Conservation (phyloP, 2,797 vertebrate species). For the Neomorphus geoffroyi region DNA sequence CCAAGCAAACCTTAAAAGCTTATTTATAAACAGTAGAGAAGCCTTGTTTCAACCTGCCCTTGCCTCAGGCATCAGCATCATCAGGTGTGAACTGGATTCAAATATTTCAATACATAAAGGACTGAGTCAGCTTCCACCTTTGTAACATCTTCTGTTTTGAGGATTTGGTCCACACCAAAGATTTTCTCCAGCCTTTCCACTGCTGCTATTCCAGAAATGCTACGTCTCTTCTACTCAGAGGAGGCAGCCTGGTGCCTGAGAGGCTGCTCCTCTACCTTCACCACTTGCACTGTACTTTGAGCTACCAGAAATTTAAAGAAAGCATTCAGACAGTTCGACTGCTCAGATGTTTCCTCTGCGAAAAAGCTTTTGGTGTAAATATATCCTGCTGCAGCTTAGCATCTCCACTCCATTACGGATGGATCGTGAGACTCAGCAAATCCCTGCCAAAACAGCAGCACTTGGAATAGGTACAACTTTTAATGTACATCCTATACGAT, state of each 20-base stretch:
- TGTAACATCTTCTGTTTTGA: neutral
- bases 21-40: neutral
- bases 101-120: constrained; percentile 34
- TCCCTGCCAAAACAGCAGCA: constrained; percentile 30
- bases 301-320: neutral
- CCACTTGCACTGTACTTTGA: neutral
- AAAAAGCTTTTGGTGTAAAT: constrained; percentile 37
- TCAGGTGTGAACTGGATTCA: constrained; percentile 60
- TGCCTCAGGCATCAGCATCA: constrained; percentile 8
- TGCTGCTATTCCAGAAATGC: neutral
- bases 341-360: neutral
- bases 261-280: neutral
- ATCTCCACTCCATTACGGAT: constrained; percentile 40
- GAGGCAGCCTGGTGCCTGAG: neutral
- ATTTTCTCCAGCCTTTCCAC: neutral
- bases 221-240: neutral
- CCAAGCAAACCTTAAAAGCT: neutral
- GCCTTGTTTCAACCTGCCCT: constrained; percentile 49
- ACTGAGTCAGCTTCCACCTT: constrained; percentile 15
- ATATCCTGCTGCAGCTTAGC: constrained; percentile 54
- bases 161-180: neutral
- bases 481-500: constrained; percentile 27
- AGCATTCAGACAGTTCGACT: neutral
- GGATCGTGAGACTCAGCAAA: constrained; percentile 32
- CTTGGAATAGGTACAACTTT: constrained; percentile 50